Conservation (phyloP, 2,888 invertebrate genomes). For the Sinodicranocentrus sp. region DNA sequence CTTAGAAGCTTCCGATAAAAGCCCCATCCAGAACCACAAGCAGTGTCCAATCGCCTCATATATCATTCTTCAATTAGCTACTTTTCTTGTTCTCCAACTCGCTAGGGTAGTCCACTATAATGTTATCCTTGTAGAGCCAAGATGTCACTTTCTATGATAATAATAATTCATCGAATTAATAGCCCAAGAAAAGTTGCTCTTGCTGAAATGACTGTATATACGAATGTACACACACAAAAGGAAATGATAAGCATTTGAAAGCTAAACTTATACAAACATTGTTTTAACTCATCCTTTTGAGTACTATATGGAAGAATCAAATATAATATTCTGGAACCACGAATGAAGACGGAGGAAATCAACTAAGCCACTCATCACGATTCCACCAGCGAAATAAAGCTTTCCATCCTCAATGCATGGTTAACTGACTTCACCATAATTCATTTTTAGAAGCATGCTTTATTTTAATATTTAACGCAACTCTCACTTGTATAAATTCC, state of each 20-base stretch:
- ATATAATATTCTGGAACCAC: neutral
- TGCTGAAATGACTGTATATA: too few species aligned
- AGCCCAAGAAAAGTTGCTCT: conserved; percentile 27
- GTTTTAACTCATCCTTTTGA: too few species aligned
- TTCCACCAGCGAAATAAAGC: conserved; percentile 5
- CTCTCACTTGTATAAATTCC: neutral
- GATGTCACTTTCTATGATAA: conserved; percentile 48
- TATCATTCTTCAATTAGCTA: neutral
- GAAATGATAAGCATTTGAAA: too few species aligned
- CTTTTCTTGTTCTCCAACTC: too few species aligned
- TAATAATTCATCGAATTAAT: conserved; percentile 50
- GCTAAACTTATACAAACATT: too few species aligned
- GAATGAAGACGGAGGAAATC: conserved; percentile 36
- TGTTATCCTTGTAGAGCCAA: too few species aligned
- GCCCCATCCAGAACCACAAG: too few species aligned
- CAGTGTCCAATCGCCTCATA: neutral
- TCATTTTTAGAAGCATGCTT: conserved; percentile 27
- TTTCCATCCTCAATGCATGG: neutral
- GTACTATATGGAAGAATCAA: too few species aligned
- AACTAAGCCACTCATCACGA: conserved; percentile 36
- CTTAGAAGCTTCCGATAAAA: too few species aligned
- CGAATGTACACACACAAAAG: too few species aligned
- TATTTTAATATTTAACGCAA: too few species aligned
- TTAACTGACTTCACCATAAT: conserved; percentile 1
- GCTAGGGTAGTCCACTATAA: too few species aligned